Evolutionary conservation across 64 coral and sea anemone species (phyloP).

Genomic region (Montipora capricornis): DNA sequence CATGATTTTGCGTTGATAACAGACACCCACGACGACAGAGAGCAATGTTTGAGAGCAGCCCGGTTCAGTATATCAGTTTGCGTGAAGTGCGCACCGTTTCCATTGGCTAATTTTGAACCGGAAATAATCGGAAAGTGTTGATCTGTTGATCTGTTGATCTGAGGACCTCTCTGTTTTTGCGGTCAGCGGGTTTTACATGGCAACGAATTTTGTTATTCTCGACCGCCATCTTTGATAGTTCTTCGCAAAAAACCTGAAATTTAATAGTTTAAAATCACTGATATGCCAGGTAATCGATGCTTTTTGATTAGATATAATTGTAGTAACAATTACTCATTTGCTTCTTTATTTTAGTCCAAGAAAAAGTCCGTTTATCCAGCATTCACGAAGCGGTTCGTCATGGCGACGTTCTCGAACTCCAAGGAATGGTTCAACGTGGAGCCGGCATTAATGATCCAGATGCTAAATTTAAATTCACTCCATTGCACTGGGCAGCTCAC

Average conservation of each 20-base stretch:
- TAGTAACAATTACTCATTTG: background rate
- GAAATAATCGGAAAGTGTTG: background rate
- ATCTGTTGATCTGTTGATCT: background rate
- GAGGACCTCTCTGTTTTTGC: background rate
- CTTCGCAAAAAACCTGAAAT: too few species aligned
- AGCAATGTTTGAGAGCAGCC: too few species aligned
- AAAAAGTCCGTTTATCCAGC: conserved; percentile 87
- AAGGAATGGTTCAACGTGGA: conserved; percentile 96
- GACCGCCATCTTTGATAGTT: conserved; percentile 13
- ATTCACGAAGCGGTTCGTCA: conserved; percentile 97
- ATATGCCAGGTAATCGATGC: conserved; percentile 59
- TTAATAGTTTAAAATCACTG: background rate
- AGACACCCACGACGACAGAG: too few species aligned
- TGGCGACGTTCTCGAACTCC: conserved; percentile 94
- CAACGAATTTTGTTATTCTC: background rate
- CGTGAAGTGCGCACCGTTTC: background rate
- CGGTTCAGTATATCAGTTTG: too few species aligned
- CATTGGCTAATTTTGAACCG: background rate
- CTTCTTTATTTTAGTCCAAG: conserved; percentile 14
- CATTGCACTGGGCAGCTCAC: conserved; percentile 95
- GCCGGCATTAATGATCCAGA: conserved; percentile 95
- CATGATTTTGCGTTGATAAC: conserved; percentile 36
- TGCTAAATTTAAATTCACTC: conserved; percentile 94
- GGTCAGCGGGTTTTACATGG: conserved; percentile 45
- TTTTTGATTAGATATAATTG: too few species aligned